These are phyloP conservation scores for Crocodylus rhombifer DNA, from an alignment of 2,797 vertebrate genomes.

Conservation along the genomic window DNA sequence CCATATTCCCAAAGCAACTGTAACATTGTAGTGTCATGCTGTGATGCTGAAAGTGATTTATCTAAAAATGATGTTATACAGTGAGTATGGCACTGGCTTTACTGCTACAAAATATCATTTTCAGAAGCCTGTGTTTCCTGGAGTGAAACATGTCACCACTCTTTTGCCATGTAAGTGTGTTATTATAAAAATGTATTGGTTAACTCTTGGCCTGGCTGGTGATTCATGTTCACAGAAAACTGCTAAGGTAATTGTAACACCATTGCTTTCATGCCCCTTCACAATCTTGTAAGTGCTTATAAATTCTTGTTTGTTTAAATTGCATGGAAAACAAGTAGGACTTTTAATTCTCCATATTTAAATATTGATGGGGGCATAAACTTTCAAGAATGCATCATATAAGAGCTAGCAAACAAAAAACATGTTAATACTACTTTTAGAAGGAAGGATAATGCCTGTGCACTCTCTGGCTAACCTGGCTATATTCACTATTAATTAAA, in stretches of 20 bases:
- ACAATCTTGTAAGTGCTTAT: neutral
- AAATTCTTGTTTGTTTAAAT: neutral
- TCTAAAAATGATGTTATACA: conserved; percentile 48
- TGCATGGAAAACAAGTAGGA: neutral
- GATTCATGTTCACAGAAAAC: conserved; percentile 11
- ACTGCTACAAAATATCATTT: conserved; percentile 38
- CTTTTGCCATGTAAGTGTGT: conserved; percentile 34
- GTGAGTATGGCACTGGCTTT: conserved; percentile 59
- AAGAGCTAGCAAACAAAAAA: conserved; percentile 58
- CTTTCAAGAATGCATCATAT: neutral
- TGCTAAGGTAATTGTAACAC: conserved; percentile 27
- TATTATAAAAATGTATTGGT: conserved; percentile 47
- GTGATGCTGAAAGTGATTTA: conserved; percentile 64
- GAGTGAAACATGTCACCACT: conserved; percentile 18
- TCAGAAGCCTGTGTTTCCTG: conserved; percentile 44
- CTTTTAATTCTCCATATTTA: conserved; percentile 34
- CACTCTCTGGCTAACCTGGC: conserved; percentile 45
- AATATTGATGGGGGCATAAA: conserved; percentile 40
- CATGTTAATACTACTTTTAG: conserved; percentile 42
- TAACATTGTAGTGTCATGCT: conserved; percentile 42
- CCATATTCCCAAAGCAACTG: conserved; percentile 57
- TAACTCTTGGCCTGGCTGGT: conserved; percentile 30
- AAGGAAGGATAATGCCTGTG: conserved; percentile 43
- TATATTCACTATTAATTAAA: conserved; percentile 55
- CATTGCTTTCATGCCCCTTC: conserved; percentile 1